Evolutionary conservation across 2,888 invertebrate species (phyloP).

Genomic region (Drosophila mulleri): DNA sequence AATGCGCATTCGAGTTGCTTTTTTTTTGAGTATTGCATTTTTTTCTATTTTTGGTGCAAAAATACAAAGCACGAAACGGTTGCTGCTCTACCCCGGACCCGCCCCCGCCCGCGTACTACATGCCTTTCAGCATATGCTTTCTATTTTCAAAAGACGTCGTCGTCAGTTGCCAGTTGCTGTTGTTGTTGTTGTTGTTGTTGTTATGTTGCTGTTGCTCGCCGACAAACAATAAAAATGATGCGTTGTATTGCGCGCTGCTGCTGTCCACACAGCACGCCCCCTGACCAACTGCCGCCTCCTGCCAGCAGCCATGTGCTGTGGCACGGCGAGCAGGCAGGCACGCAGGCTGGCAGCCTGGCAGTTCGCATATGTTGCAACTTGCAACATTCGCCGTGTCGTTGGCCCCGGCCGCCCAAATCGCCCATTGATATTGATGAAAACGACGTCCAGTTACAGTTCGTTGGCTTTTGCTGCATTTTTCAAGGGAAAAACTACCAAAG

Average conservation of each 20-base stretch:
- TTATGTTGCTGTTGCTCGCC: slow-evolving; percentile 47
- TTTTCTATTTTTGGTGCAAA: slow-evolving; percentile 70
- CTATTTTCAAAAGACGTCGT: slow-evolving; percentile 75
- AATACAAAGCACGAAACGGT: slow-evolving; percentile 74
- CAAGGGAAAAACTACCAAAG: slow-evolving; percentile 61
- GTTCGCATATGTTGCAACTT: slow-evolving; percentile 75
- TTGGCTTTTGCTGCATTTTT: slow-evolving; percentile 74
- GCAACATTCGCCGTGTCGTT: slow-evolving; percentile 54
- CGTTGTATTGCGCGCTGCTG: slow-evolving; percentile 75
- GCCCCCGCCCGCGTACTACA: slow-evolving; percentile 3
- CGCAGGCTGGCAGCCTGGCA: slow-evolving; percentile 30
- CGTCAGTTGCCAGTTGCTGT: slow-evolving; percentile 53
- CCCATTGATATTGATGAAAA: slow-evolving; percentile 78
- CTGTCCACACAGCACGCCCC: slow-evolving; percentile 61
- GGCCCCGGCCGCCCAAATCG: slow-evolving; percentile 56
- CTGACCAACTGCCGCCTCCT: slow-evolving; percentile 13
- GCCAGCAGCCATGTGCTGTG: slow-evolving; percentile 7
- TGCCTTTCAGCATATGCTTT: slow-evolving; percentile 74
- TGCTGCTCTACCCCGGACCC: slow-evolving; percentile 6
- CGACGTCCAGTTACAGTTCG: slow-evolving; percentile 79
- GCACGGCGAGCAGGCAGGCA: slow-evolving; percentile 48
- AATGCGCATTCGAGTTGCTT: slow-evolving; percentile 64
- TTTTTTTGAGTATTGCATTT: slow-evolving; percentile 48
- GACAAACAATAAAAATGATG: slow-evolving; percentile 77
- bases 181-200: slow-evolving; percentile 36